Percentiles rank a stretch among this genome's conserved stretches.
Evolutionary conservation across 2,888 invertebrate species (phyloP).

Genomic region (Epinotia brunnichana): DNA sequence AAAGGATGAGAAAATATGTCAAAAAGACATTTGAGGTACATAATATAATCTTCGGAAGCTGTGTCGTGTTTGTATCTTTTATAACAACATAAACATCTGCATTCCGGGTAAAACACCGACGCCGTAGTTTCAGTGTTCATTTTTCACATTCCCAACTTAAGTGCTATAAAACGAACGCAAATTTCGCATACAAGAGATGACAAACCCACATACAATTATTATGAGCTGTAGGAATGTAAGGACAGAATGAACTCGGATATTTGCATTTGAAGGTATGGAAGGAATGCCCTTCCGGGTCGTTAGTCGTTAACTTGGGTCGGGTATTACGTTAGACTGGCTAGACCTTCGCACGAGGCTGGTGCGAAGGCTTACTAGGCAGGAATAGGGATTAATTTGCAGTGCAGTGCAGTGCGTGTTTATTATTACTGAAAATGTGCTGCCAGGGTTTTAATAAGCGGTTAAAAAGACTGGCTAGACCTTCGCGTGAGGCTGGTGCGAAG

Average conservation of each 20-base stretch:
- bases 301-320: slow-evolving; percentile 21
- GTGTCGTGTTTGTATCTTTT: background rate
- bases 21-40: too few species aligned
- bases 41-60: background rate
- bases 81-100: background rate
- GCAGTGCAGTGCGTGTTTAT: slow-evolving; percentile 33
- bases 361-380: slow-evolving; percentile 31
- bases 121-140: background rate
- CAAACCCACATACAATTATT: slow-evolving; percentile 23
- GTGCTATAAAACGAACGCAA: background rate
- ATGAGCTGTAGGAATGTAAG: slow-evolving; percentile 22
- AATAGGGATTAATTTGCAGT: slow-evolving; percentile 35
- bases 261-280: slow-evolving; percentile 37
- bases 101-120: background rate
- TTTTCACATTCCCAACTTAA: slow-evolving; percentile 11
- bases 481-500: slow-evolving; percentile 37
- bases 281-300: slow-evolving; percentile 34
- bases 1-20: too few species aligned
- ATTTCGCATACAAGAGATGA: slow-evolving; percentile 12
- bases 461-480: slow-evolving; percentile 31
- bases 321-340: background rate
- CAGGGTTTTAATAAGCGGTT: background rate
- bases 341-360: slow-evolving; percentile 40
- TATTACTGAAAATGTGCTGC: slow-evolving; percentile 27
- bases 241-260: slow-evolving; percentile 27